phyloP scores from a whole-genome alignment of 2,113 vertebrate genomes.

The Rana temporaria region DNA sequence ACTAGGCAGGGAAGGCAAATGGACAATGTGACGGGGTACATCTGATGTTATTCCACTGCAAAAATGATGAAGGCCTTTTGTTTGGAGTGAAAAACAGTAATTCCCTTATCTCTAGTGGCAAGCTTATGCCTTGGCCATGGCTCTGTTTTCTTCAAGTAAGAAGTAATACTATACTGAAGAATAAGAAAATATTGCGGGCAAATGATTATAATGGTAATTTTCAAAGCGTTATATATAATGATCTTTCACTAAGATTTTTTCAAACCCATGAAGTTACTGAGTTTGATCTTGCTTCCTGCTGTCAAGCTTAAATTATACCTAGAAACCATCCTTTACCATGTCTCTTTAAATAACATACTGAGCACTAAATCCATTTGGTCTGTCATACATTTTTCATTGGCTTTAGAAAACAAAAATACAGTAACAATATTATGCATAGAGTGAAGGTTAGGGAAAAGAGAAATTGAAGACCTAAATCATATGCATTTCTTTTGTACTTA shows the following conservation, averaged over 20 bases:
- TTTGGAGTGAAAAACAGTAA: too few relatives aligned
- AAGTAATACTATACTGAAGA: too few relatives aligned
- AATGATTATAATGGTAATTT: too few relatives aligned
- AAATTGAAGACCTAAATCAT: slow-evolving; percentile 48
- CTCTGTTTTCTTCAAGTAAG: too few relatives aligned
- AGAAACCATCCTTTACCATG: slow-evolving; percentile 8
- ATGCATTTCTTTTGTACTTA: slow-evolving; percentile 37
- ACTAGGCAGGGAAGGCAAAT: too few relatives aligned
- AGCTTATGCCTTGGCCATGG: too few relatives aligned
- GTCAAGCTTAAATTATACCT: slow-evolving; percentile 10
- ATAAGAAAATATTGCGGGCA: too few relatives aligned
- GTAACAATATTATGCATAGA: slow-evolving; percentile 24
- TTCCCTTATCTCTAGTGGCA: too few relatives aligned
- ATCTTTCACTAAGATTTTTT: background rate
- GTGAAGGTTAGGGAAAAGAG: slow-evolving; percentile 27
- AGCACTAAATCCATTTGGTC: slow-evolving; percentile 21
- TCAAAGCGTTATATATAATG: too few relatives aligned
- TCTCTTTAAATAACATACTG: slow-evolving; percentile 32
- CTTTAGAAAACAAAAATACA: slow-evolving; percentile 35
- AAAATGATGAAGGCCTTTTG: too few relatives aligned
- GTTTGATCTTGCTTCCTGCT: background rate
- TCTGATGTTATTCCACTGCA: too few relatives aligned
- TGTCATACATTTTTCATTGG: slow-evolving; percentile 10
- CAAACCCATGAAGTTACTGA: background rate
- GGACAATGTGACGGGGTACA: too few relatives aligned